Base-by-base conservation (phyloP, 2,113 vertebrate genomes). In the Oreochromis aureus region DNA sequence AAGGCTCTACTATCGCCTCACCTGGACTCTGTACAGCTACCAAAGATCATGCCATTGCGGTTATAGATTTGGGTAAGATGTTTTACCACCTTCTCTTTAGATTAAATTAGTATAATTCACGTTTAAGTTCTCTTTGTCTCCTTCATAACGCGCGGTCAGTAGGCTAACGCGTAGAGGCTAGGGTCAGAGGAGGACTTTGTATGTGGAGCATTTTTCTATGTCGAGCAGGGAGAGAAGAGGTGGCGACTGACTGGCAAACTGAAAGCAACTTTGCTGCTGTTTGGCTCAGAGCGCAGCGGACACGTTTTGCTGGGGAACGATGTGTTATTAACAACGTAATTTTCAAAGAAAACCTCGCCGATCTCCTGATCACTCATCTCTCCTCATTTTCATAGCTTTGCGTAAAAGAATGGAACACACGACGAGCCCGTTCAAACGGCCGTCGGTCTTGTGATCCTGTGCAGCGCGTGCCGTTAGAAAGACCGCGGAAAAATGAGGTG, bases 21-120 rank as follows among this genome's bases (percentile, higher is more conserved):
- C 85, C 88, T 88, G 95, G 94, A 95, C 92, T 82, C 69, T 80
- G 89, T 80, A 87, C 82, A 91, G 61, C 83, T 80, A 46, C 81
- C 58, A 30, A 83, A 80, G 86, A 95, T 84, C 85, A 96, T 95
- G 94, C 13, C 88, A 61, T 89, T 93, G 82, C 86, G 87, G 89
- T 87, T 90, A 89, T 95, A 94, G 87, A 95, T 93, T 85, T 88
- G 59, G 94, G 96, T 97, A 96, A 97, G 95, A 13, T 83, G 24
- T 53, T 84, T 63, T 63, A 39, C 19, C 80, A 80, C 44, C 39
- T 54, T 87, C 48, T 76, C 39, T 86, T 83, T 61, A 22, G 18
- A 86, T 91, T 87, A n/a, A 81, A 76, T 88, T 69, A 71, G 15
- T 83, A 34, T 81, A 58, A 88, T 89, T 59, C 15, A 18, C 44